Conservation (phyloP, 2,888 invertebrate genomes). For the Leptinotarsa juncta region DNA sequence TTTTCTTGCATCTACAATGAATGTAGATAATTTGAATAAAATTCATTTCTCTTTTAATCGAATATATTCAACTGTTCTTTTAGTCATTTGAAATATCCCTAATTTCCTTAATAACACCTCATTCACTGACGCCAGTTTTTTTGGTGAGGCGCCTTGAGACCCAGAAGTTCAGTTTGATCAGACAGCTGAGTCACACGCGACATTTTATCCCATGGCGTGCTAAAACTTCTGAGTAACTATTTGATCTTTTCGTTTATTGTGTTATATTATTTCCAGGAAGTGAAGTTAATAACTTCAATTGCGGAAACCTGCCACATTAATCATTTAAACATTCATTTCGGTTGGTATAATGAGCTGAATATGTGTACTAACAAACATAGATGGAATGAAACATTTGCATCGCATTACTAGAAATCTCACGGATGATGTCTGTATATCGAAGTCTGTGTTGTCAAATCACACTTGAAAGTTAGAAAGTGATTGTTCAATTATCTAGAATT, state of each 20-base stretch:
- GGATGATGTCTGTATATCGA: too few species aligned
- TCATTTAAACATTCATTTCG: background rate
- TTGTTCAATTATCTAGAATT: too few species aligned
- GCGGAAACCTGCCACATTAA: background rate
- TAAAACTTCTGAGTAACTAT: slow-evolving; percentile 33
- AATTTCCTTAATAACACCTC: background rate
- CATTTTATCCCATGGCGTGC: slow-evolving; percentile 4
- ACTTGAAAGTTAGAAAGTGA: too few species aligned
- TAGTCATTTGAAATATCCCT: background rate
- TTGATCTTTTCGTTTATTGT: slow-evolving; percentile 41
- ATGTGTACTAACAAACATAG: background rate
- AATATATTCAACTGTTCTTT: background rate
- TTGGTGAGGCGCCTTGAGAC: slow-evolving; percentile 14
- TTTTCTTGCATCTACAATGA: too few species aligned
- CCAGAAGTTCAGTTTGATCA: background rate
- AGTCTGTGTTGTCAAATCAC: too few species aligned
- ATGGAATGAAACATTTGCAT: too few species aligned
- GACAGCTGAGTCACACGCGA: slow-evolving; percentile 24
- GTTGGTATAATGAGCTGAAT: background rate
- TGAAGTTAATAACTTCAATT: slow-evolving; percentile 27
- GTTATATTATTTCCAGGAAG: slow-evolving; percentile 40
- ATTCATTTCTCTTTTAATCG: too few species aligned
- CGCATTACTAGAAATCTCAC: too few species aligned
- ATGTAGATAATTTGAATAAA: too few species aligned
- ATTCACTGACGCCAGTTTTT: slow-evolving; percentile 8